These are phyloP conservation scores for Eupithecia exiguata DNA, from an alignment of 2,888 invertebrate genomes.

Conservation along the genomic window DNA sequence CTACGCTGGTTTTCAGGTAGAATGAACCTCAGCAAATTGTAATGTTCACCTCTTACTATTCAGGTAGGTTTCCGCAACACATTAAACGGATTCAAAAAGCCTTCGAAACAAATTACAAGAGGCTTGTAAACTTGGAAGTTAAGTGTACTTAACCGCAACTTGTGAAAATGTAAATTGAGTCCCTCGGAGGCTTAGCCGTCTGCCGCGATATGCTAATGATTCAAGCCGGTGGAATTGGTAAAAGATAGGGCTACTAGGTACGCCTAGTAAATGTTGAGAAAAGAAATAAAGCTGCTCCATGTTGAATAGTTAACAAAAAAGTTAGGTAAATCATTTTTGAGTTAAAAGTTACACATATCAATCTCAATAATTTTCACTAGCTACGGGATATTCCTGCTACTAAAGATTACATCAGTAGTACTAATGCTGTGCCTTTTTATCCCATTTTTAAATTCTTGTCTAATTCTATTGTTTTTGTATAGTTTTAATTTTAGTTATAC, in stretches of 20 bases:
- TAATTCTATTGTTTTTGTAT: too few species aligned
- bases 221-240: constrained; percentile 18
- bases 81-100: constrained; percentile 52
- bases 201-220: constrained; percentile 36
- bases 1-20: too few species aligned
- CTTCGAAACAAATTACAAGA: constrained; percentile 44
- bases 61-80: constrained; percentile 22
- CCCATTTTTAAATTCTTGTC: too few species aligned
- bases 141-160: constrained; percentile 71
- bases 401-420: too few species aligned
- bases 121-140: constrained; percentile 51
- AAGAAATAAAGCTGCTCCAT: neutral
- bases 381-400: too few species aligned
- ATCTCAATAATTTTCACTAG: neutral
- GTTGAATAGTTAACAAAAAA: too few species aligned
- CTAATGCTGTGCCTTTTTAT: too few species aligned
- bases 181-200: constrained; percentile 45
- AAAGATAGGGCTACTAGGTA: constrained; percentile 22
- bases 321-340: neutral
- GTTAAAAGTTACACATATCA: neutral
- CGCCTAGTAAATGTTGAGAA: neutral
- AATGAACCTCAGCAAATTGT: too few species aligned
- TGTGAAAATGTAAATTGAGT: constrained; percentile 64
- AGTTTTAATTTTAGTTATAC: too few species aligned
- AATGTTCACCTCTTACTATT: constrained; percentile 3